Conservation (phyloP, 1,140 invertebrate genomes). For the Bombus balteatus region DNA sequence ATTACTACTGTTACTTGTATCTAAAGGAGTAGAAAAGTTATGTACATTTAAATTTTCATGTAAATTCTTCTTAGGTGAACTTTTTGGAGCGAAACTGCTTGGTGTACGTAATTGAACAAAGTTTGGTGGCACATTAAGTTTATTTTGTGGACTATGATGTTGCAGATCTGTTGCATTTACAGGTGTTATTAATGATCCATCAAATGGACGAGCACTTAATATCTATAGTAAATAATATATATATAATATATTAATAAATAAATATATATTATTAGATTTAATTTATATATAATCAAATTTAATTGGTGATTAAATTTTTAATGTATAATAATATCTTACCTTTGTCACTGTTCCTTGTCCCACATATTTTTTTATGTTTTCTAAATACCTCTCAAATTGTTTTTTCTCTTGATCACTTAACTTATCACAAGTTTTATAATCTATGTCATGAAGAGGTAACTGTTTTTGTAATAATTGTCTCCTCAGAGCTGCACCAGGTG, state of each 20-base stretch:
- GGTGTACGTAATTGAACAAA: constrained; percentile 76
- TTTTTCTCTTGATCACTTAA: constrained; percentile 85
- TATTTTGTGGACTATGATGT: constrained; percentile 69
- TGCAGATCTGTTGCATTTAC: constrained; percentile 76
- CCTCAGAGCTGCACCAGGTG: constrained; percentile 87
- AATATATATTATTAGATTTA: not conserved
- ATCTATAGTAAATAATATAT: constrained; percentile 64
- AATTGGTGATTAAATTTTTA: not conserved
- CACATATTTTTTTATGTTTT: constrained; percentile 83
- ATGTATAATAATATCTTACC: constrained; percentile 62
- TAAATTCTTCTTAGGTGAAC: constrained; percentile 5
- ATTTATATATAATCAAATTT: not conserved
- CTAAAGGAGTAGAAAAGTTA: not conserved
- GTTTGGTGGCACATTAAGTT: constrained; percentile 41
- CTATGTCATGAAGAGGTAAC: constrained; percentile 91
- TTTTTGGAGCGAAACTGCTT: constrained; percentile 78
- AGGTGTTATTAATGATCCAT: constrained; percentile 72
- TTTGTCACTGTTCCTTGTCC: constrained; percentile 83
- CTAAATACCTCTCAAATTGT: constrained; percentile 83
- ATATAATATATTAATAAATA: constrained; percentile 5
- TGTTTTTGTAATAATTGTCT: constrained; percentile 91
- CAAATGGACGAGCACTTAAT: constrained; percentile 71
- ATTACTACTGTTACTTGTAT: not conserved
- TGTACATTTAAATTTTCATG: constrained; percentile 15
- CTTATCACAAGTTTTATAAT: constrained; percentile 85